These are phyloP conservation scores for Actias luna DNA, from an alignment of 2,888 invertebrate species.

Conservation along the genomic window DNA sequence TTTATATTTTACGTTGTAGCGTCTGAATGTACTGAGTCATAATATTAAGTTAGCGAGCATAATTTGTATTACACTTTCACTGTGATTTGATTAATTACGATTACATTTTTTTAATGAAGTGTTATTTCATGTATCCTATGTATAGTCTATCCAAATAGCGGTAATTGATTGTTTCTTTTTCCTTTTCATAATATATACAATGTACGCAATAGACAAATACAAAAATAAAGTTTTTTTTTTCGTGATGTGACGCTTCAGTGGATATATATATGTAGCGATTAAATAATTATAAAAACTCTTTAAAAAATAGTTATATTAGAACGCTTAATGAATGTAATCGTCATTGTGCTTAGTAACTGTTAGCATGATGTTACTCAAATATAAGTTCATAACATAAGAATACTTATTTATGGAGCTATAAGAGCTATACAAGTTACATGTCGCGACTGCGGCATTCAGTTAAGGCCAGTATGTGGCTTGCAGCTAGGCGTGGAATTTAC, in stretches of 20 bases:
- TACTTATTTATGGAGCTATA: constrained; percentile 42
- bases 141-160: constrained; percentile 7
- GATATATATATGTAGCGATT: constrained; percentile 73
- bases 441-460: constrained; percentile 23
- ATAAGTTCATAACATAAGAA: constrained; percentile 44
- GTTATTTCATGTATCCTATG: constrained; percentile 34
- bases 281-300: constrained; percentile 66
- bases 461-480: constrained; percentile 30
- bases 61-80: constrained; percentile 70
- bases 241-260: constrained; percentile 72
- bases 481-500: constrained; percentile 16
- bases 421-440: constrained; percentile 30
- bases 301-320: constrained; percentile 73
- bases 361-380: constrained; percentile 73
- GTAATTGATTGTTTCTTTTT: constrained; percentile 8
- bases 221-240: constrained; percentile 34
- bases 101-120: constrained; percentile 69
- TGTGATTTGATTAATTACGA: constrained; percentile 75
- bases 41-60: constrained; percentile 76
- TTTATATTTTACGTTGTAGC: constrained; percentile 63
- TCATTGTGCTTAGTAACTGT: constrained; percentile 80
- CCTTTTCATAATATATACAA: constrained; percentile 13
- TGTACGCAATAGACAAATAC: constrained; percentile 12
- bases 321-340: constrained; percentile 79
- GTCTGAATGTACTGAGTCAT: constrained; percentile 70